Base-by-base conservation (phyloP, 2,888 invertebrate species). In the Drosophila quinaria region DNA sequence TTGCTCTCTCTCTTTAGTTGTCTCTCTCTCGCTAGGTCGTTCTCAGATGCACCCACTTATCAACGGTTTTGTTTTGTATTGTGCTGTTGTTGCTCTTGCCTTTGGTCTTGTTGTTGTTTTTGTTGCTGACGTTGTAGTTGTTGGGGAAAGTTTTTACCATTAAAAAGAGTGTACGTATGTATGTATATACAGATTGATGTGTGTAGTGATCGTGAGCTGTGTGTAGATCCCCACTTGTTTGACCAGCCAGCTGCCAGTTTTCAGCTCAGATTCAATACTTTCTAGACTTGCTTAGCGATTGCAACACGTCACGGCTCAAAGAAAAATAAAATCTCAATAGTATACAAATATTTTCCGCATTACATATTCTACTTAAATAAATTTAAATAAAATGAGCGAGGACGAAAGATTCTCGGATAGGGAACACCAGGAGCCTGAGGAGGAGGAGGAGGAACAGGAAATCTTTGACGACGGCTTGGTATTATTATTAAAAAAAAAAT, bases 141-240 rank as follows among this genome's bases (percentile, higher is more conserved):
- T 83, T 78, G 75, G 89, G 74, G 87, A 87, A 87, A 87, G 89
- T 87, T 89, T 82, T 62, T 73, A 65, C 70, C 64, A 69, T 29
- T 54, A 50, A 52, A 47, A 51, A 56, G 33, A 17, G 35, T 42
- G 35, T 42, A 41, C 6, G 42, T 56, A 29, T 58, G 37, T 54
- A 39, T 54, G 31, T 22, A 37, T 51, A 25, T 39, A 47, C 37
- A 35, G 33, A 47, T 25, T 41, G 11, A 42, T 50, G 60, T 65
- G 49, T 52, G 46, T 54, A 46, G 33, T 50, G 59, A 59, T 52
- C 62, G 80, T 55, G 56, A 65, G 70, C 67, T 50, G 65, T 42
- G 60, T 75, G 50, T 65, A 59, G 62, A 71, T 80, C 56, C 19
- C 67, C 78, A 84, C 80, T 88, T 59, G 88, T 83, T 86, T 86